Percentiles rank a stretch among this genome's conserved stretches.
Evolutionary conservation across 1,140 invertebrate genomes (phyloP).

Genomic region (Plutomurus gul): DNA sequence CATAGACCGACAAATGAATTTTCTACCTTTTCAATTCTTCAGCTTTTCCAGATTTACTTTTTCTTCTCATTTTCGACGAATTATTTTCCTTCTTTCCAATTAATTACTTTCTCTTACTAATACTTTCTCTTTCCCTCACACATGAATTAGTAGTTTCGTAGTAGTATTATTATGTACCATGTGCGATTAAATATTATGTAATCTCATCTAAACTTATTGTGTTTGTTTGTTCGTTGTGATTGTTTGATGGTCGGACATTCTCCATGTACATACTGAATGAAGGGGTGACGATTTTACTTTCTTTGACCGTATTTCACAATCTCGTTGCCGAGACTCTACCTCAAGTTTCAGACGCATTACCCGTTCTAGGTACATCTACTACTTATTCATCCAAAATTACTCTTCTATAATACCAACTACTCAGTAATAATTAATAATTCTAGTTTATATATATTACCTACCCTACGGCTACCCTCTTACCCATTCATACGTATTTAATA

Average conservation of each 20-base stretch:
- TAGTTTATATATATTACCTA: too few species aligned
- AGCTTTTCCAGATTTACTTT: too few species aligned
- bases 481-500: too few species aligned
- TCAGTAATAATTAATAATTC: too few species aligned
- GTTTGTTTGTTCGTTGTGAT: conserved; percentile 20
- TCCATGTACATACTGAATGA: conserved; percentile 43
- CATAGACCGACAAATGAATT: too few species aligned
- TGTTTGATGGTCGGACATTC: conserved; percentile 9
- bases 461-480: too few species aligned
- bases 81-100: too few species aligned
- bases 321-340: conserved; percentile 64
- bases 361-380: conserved; percentile 59
- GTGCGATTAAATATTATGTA: conserved; percentile 1
- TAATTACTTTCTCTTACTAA: too few species aligned
- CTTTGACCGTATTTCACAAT: conserved; percentile 70
- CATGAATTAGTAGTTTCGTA: neutral
- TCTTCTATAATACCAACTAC: too few species aligned
- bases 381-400: neutral
- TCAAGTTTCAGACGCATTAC: conserved; percentile 61
- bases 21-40: too few species aligned
- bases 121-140: neutral
- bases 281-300: conserved; percentile 75
- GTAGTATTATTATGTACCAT: neutral
- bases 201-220: conserved; percentile 14
- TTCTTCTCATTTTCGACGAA: too few species aligned